Evolutionary conservation across 2,113 vertebrate species (phyloP).

Genomic region (Rhinichthys klamathensis): DNA sequence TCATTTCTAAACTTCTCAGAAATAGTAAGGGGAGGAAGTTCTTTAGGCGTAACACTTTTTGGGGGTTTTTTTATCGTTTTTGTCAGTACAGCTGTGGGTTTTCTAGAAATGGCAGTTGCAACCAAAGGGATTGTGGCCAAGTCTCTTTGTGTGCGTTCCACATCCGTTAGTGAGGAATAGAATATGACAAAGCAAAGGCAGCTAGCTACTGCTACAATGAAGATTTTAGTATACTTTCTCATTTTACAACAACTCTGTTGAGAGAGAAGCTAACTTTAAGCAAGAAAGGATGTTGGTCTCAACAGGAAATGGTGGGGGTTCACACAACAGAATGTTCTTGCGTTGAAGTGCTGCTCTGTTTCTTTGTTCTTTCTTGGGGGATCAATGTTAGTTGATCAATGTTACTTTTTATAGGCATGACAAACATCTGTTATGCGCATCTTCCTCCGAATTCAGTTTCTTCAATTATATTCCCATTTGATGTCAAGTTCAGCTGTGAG

Average conservation of each 20-base stretch:
- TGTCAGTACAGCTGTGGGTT: neutral
- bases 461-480: neutral
- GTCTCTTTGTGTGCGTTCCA: neutral
- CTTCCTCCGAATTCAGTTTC: neutral
- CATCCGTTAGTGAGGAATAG: conserved; percentile 54
- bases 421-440: neutral
- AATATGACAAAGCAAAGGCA: conserved; percentile 60
- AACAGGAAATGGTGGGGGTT: neutral
- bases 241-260: neutral
- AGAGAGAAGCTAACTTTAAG: neutral
- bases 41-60: rapidly evolving
- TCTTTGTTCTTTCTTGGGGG: neutral
- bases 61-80: neutral
- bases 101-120: neutral
- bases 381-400: neutral
- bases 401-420: neutral
- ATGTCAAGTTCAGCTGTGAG: neutral
- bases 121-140: neutral
- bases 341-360: neutral
- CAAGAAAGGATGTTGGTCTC: neutral
- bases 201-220: conserved; percentile 47
- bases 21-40: conserved; percentile 21
- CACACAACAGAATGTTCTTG: neutral
- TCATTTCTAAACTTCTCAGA: conserved; percentile 51
- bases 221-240: conserved; percentile 30